Evolutionary conservation across 2,888 invertebrate genomes (phyloP).

Genomic region (Philereme vetulata): DNA sequence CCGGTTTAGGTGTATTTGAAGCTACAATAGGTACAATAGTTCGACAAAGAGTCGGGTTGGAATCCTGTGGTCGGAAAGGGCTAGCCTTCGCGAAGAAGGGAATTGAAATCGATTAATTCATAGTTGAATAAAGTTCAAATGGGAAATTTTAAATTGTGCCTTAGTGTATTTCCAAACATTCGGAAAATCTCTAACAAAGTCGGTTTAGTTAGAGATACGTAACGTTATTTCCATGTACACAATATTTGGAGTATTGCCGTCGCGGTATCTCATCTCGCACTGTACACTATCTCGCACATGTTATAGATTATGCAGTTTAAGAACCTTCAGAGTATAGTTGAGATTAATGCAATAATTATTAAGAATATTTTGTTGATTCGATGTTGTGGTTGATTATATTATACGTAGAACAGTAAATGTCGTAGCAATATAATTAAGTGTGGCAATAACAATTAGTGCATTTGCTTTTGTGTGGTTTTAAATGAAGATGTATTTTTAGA

Average conservation of each 20-base stretch:
- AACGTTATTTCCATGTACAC: slow-evolving; percentile 43
- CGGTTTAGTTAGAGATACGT: slow-evolving; percentile 43
- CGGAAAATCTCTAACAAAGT: slow-evolving; percentile 50
- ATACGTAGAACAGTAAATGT: slow-evolving; percentile 74
- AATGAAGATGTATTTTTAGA: slow-evolving; percentile 61
- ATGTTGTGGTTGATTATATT: slow-evolving; percentile 77
- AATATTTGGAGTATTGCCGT: slow-evolving; percentile 49
- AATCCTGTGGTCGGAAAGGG: slow-evolving; percentile 1
- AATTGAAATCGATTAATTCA: slow-evolving; percentile 74
- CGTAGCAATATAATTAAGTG: slow-evolving; percentile 81
- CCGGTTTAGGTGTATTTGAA: slow-evolving; percentile 36
- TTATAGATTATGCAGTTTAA: slow-evolving; percentile 24
- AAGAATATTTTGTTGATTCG: slow-evolving; percentile 73
- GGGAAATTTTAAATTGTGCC: slow-evolving; percentile 80
- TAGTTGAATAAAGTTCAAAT: slow-evolving; percentile 79
- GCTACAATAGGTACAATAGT: too few relatives aligned
- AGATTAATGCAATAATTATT: slow-evolving; percentile 74
- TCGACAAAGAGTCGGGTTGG: background rate
- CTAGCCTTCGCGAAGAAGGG: slow-evolving; percentile 44
- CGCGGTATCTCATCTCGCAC: slow-evolving; percentile 58
- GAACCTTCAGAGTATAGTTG: slow-evolving; percentile 60
- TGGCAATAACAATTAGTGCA: slow-evolving; percentile 80
- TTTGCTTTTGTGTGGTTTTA: slow-evolving; percentile 73
- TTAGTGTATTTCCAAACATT: slow-evolving; percentile 72
- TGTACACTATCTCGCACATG: slow-evolving; percentile 65